phyloP scores from a whole-genome alignment of 2,113 vertebrate genomes.

The Psilopogon haemacephalus region DNA sequence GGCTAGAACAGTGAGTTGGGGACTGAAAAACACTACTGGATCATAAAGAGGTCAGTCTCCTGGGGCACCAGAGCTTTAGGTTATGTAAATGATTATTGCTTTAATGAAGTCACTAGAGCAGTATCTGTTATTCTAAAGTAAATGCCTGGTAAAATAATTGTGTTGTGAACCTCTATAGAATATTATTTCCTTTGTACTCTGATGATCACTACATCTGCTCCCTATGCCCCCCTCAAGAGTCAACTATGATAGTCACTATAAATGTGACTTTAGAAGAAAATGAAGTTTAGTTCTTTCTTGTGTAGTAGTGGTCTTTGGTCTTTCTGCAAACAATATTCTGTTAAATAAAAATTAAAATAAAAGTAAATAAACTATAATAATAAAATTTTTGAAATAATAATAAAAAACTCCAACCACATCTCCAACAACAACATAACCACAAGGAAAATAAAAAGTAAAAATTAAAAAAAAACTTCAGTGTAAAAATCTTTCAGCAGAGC shows the following conservation, averaged over 20 bases:
- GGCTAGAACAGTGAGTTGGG: neutral
- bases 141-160: neutral
- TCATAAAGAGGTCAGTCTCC: neutral
- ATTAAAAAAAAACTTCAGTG: neutral
- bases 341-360: neutral
- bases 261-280: neutral
- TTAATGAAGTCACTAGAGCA: neutral
- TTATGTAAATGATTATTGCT: neutral
- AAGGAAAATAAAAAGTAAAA: rapidly evolving
- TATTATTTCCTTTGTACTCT: neutral
- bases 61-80: neutral
- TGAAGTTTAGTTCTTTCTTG: neutral
- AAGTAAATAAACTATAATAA: no score
- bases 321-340: neutral
- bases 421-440: no score
- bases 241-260: neutral
- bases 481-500: neutral
- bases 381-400: no score
- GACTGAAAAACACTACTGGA: neutral
- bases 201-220: neutral
- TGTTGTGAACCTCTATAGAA: neutral
- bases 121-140: neutral
- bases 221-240: neutral
- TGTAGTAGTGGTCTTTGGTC: neutral
- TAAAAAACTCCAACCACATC: no score